Conservation (phyloP, 2,888 invertebrate genomes). For the Drosophila cognata region DNA sequence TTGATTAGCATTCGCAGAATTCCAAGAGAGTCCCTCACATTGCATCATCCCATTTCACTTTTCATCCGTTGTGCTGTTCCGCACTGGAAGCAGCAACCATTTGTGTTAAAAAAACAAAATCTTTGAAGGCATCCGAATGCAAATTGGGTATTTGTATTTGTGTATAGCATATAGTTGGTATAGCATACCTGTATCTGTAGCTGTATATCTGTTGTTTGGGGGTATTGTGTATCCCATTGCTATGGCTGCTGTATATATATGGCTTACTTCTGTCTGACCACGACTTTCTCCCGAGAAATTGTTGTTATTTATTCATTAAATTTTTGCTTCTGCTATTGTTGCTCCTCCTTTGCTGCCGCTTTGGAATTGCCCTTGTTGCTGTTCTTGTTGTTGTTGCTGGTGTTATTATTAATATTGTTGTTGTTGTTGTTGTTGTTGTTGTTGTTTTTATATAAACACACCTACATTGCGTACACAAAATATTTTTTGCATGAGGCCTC, state of each 20-base stretch:
- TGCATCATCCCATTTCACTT: constrained; percentile 69
- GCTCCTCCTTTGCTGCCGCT: constrained; percentile 46
- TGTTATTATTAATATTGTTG: constrained; percentile 9
- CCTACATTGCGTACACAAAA: constrained; percentile 55
- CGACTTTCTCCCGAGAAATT: constrained; percentile 75
- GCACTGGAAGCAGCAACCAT: constrained; percentile 17
- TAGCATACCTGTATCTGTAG: constrained; percentile 24
- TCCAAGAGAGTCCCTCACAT: constrained; percentile 14
- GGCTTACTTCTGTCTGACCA: constrained; percentile 68
- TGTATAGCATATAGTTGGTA: constrained; percentile 28
- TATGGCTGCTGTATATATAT: constrained; percentile 57
- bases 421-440: constrained; percentile 21
- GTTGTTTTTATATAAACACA: constrained; percentile 56
- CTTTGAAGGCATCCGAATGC: constrained; percentile 34
- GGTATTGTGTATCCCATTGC: constrained; percentile 52
- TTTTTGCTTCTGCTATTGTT: constrained; percentile 72
- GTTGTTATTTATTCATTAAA: constrained; percentile 78
- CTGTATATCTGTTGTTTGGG: constrained; percentile 30
- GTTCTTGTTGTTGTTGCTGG: constrained; percentile 28
- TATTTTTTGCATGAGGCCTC: constrained; percentile 72
- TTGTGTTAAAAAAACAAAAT: constrained; percentile 18
- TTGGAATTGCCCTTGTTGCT: constrained; percentile 42
- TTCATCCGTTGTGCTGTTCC: constrained; percentile 31
- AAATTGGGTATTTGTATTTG: constrained; percentile 43
- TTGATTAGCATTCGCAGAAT: constrained; percentile 8